These are phyloP conservation scores for Anorthoa munda DNA, from an alignment of 2,888 invertebrate species.

Conservation along the genomic window DNA sequence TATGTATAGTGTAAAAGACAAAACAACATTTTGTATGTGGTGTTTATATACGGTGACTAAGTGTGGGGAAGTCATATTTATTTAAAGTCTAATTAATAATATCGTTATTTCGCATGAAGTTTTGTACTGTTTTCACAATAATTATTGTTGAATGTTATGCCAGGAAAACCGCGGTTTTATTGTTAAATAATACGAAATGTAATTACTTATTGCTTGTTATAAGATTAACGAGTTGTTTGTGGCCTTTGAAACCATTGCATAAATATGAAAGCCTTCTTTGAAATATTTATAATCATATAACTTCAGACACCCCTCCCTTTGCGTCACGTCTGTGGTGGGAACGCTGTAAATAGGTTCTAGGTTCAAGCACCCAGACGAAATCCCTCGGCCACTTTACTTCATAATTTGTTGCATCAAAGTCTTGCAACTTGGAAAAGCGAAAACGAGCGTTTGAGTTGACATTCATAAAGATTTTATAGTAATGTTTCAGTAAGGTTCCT, in stretches of 20 bases:
- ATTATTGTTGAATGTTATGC: slow-evolving; percentile 24
- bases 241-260: slow-evolving; percentile 8
- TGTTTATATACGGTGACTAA: slow-evolving; percentile 26
- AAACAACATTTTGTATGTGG: not conserved
- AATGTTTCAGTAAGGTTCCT: not conserved
- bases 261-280: slow-evolving; percentile 32
- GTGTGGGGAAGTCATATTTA: slow-evolving; percentile 8
- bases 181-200: slow-evolving; percentile 24
- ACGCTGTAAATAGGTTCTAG: slow-evolving; percentile 15
- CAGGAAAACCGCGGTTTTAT: slow-evolving; percentile 43
- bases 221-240: slow-evolving; percentile 20
- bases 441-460: slow-evolving; percentile 8
- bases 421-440: slow-evolving; percentile 9
- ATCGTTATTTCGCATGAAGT: not conserved
- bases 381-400: slow-evolving; percentile 17
- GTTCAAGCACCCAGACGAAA: slow-evolving; percentile 18
- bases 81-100: slow-evolving; percentile 26
- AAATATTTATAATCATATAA: slow-evolving; percentile 31
- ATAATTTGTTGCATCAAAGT: slow-evolving; percentile 43
- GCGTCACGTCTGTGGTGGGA: slow-evolving; percentile 17
- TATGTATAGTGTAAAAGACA: too few relatives aligned
- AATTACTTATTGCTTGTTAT: slow-evolving; percentile 34
- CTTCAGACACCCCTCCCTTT: slow-evolving; percentile 9
- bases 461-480: not conserved
- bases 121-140: slow-evolving; percentile 27